Base-by-base conservation (phyloP, 1,140 invertebrate species). In the Cydia splendana region DNA sequence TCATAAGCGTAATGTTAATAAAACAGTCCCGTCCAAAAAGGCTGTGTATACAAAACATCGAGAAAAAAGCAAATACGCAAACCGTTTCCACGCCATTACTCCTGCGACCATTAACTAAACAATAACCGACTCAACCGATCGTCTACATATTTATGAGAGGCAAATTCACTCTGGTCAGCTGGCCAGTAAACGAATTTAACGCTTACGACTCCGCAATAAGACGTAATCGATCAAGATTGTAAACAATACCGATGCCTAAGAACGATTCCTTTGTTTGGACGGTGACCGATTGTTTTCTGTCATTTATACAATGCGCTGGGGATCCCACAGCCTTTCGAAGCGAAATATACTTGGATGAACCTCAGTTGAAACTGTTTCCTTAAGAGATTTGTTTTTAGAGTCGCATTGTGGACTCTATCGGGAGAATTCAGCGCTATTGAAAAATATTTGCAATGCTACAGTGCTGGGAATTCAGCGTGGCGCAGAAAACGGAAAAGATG, bases 111-210 rank as follows among this genome's bases (percentile, higher is more conserved):
- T 80, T 79, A 82, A 75, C 81, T 78, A 80, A 80, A 82, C 77
- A 80, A 78, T 80, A 75, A 77, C 75, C 74, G 51, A 77, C 78
- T 78, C 75, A 69, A 65, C 74, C 77, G 73, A 75, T 75, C 74
- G 76, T 79, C 78, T 80, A 77, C 77, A 82, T 82, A 80, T 82
- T 80, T 80, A 82, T 82, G 79, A 82, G 76, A 69, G 20, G 65
- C 12, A 76, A 48, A 76, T 42, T 34, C 38, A 24, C 57, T 34
- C 20, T 45, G 62, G 30, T 51, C 45, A 28, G 20, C 12, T 10
- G 45, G 13, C 12, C 13, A 15, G 28, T 65, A 38, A 71, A 71
- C 34, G 20, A 71, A 38, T 42, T 71, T 71, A 18, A 71, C 34
- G 67, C 67, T 71, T 71, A 71, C 30, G 12, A 18, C 67, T 10